A percentile compares a stretch with the other conserved stretches of the same genome.
These are phyloP conservation scores for Harpagifer antarcticus DNA, from an alignment of 2,797 vertebrate genomes.

Conservation along the genomic window DNA sequence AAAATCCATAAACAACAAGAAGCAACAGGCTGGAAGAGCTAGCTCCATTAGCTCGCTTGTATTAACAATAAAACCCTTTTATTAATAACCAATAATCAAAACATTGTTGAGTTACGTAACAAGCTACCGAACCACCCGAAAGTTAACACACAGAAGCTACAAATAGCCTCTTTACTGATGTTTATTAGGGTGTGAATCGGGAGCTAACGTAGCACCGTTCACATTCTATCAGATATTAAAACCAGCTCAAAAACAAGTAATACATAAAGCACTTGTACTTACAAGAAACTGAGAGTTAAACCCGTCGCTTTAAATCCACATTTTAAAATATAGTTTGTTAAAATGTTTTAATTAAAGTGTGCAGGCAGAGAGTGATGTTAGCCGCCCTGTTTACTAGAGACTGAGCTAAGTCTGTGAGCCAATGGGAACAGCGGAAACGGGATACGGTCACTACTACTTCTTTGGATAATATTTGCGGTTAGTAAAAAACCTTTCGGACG, in stretches of 20 bases:
- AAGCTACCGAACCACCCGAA: no score
- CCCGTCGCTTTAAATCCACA: neutral
- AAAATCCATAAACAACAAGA: neutral
- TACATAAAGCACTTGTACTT: neutral
- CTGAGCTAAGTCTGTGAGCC: neutral
- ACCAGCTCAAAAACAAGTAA: neutral
- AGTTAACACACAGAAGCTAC: no score
- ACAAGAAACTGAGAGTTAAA: neutral
- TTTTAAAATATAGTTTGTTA: neutral
- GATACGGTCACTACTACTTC: neutral
- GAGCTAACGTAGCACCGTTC: conserved; percentile 19
- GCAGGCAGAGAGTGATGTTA: neutral
- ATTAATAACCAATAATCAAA: neutral
- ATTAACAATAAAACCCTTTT: neutral
- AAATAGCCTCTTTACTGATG: no score
- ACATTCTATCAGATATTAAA: neutral
- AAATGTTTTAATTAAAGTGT: neutral
- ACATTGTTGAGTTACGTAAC: neutral
- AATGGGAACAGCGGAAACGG: neutral
- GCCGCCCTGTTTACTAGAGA: neutral
- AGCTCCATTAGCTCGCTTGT: neutral
- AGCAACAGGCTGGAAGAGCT: conserved; percentile 17
- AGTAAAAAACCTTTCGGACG: neutral
- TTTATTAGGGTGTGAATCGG: neutral
- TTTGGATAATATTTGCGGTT: neutral